phyloP scores from a whole-genome alignment of 2,797 vertebrate species.

The Neosilurus hyrtlii region DNA sequence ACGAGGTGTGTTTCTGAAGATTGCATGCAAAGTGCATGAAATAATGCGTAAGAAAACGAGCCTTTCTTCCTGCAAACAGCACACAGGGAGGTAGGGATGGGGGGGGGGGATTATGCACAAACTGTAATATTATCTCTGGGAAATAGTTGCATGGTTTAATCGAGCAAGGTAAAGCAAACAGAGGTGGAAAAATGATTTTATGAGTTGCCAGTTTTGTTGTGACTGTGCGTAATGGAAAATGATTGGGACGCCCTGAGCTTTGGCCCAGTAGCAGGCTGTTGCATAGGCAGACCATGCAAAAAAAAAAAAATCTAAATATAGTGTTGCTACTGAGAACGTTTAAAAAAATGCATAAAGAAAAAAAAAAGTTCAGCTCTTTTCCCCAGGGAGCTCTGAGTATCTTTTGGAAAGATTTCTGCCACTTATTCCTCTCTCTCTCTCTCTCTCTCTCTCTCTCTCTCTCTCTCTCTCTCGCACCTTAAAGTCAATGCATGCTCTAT shows the following conservation, averaged over 20 bases:
- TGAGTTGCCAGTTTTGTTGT: slow-evolving; percentile 53
- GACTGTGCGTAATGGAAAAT: slow-evolving; percentile 60
- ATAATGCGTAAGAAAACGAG: not conserved
- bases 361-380: not conserved
- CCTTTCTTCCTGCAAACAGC: slow-evolving; percentile 10
- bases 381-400: not conserved
- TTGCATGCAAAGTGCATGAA: slow-evolving; percentile 51
- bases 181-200: slow-evolving; percentile 44
- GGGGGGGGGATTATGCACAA: not conserved
- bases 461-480: not conserved
- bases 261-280: slow-evolving; percentile 53
- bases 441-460: too few species aligned
- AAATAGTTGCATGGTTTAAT: slow-evolving; percentile 50
- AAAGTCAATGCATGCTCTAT: not conserved
- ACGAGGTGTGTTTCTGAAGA: not conserved
- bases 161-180: not conserved
- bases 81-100: not conserved
- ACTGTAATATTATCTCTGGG: slow-evolving; percentile 1
- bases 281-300: slow-evolving; percentile 57
- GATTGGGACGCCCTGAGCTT: slow-evolving; percentile 55
- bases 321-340: slow-evolving; percentile 55
- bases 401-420: not conserved
- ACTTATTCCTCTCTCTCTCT: not conserved
- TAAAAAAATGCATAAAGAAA: slow-evolving; percentile 39
- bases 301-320: slow-evolving; percentile 65